Evolutionary conservation across 2,113 vertebrate genomes (phyloP).

Genomic region (Tachysurus fulvidraco): DNA sequence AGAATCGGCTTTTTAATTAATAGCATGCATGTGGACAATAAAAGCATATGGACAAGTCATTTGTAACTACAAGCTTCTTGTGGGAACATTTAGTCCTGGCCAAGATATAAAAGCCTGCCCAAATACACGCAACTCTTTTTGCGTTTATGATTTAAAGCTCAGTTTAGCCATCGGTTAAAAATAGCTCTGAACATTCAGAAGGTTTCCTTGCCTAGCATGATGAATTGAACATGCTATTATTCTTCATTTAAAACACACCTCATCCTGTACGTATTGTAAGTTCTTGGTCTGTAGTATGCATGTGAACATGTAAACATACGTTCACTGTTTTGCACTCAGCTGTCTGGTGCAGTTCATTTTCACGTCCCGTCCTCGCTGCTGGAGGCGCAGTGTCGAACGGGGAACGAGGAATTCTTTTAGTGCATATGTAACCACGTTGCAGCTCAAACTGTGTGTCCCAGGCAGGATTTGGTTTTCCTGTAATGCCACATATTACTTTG

Average conservation of each 20-base stretch:
- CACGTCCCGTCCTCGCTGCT: conserved; percentile 21
- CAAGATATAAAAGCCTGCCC: background rate
- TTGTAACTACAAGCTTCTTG: background rate
- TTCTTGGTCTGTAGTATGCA: conserved; percentile 13
- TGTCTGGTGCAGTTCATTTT: background rate
- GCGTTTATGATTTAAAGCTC: background rate
- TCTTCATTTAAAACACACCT: conserved; percentile 22
- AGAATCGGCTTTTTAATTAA: background rate
- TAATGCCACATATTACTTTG: conserved; percentile 9
- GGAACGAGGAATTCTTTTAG: conserved; percentile 2
- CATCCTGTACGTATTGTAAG: conserved; percentile 13
- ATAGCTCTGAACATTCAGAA: conserved; percentile 21
- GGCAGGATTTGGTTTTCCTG: conserved; percentile 16
- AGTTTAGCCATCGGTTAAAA: background rate
- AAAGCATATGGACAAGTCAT: background rate
- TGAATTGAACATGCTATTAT: conserved; percentile 10
- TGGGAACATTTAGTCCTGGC: background rate
- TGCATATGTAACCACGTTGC: conserved; percentile 5
- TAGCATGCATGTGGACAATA: background rate
- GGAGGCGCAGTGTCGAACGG: conserved; percentile 21
- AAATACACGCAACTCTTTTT: background rate
- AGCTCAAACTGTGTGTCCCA: background rate
- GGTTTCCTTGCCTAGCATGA: conserved; percentile 11
- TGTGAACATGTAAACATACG: conserved; percentile 17
- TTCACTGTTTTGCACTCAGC: conserved; percentile 7